These are phyloP conservation scores for Drosophila nannoptera DNA, from an alignment of 1,140 invertebrate species.

Conservation along the genomic window DNA sequence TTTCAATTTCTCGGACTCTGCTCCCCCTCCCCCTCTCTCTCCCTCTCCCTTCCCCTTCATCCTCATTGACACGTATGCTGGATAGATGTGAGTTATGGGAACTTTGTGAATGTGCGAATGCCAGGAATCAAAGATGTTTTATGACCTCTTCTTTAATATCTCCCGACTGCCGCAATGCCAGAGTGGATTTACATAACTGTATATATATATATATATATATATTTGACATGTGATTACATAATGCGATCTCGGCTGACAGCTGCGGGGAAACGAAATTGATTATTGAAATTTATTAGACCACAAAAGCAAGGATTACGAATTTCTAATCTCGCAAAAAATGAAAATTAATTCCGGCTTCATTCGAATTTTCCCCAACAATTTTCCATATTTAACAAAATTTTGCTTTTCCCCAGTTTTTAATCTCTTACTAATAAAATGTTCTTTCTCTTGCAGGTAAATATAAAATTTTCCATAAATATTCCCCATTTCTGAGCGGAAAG, in stretches of 20 bases:
- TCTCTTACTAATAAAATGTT: background rate
- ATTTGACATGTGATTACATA: conserved; percentile 1
- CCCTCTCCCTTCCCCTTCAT: conserved; percentile 19
- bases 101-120: conserved; percentile 28
- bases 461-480: background rate
- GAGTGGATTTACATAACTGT: no score
- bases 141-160: conserved; percentile 17
- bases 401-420: background rate
- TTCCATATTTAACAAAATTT: no score
- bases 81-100: conserved; percentile 42
- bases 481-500: background rate
- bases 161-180: conserved; percentile 4
- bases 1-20: conserved; percentile 20
- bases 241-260: background rate
- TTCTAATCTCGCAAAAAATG: no score
- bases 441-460: conserved; percentile 41
- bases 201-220: conserved; percentile 9
- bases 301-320: no score
- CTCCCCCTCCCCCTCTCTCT: background rate
- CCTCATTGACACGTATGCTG: conserved; percentile 35
- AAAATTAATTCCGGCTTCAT: no score
- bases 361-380: no score
- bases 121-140: conserved; percentile 33
- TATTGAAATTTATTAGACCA: no score
- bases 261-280: background rate